Percentiles rank a stretch among this genome's conserved stretches.
phyloP scores from a whole-genome alignment of 2,113 vertebrate species.

The Scolopax mira region DNA sequence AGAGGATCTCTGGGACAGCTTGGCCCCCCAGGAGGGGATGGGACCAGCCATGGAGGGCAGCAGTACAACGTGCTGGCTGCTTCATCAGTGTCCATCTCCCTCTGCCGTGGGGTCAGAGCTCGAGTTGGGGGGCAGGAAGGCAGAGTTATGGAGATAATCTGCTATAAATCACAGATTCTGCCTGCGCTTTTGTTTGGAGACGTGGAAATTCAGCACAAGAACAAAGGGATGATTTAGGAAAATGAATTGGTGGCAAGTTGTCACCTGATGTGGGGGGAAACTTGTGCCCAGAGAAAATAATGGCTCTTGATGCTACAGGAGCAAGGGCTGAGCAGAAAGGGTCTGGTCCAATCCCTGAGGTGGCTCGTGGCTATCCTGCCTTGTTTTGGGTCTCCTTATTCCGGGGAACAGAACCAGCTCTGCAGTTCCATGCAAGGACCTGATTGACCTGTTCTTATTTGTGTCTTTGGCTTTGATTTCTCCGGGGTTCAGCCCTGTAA shows the following conservation, averaged over 20 bases:
- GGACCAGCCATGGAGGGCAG: background rate
- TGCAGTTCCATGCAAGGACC: background rate
- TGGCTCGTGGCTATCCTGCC: accelerated
- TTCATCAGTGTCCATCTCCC: background rate
- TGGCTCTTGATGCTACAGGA: background rate
- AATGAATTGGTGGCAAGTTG: background rate
- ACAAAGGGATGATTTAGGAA: background rate
- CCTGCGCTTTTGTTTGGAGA: accelerated
- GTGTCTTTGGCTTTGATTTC: background rate
- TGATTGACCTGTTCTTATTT: background rate
- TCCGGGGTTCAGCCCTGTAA: background rate
- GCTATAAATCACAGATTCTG: background rate
- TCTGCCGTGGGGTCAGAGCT: background rate
- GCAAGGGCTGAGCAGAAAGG: background rate
- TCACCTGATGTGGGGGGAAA: background rate
- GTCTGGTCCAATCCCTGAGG: background rate
- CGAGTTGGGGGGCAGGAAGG: background rate
- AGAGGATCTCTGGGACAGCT: background rate
- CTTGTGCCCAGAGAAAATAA: accelerated
- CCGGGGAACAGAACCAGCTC: background rate
- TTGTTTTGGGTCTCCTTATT: accelerated
- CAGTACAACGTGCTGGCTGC: background rate
- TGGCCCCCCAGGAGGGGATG: no score
- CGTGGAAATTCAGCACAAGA: accelerated
- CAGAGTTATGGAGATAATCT: accelerated